Evolutionary conservation across 2,888 invertebrate species (phyloP).

Genomic region (Diarsia dahlii): DNA sequence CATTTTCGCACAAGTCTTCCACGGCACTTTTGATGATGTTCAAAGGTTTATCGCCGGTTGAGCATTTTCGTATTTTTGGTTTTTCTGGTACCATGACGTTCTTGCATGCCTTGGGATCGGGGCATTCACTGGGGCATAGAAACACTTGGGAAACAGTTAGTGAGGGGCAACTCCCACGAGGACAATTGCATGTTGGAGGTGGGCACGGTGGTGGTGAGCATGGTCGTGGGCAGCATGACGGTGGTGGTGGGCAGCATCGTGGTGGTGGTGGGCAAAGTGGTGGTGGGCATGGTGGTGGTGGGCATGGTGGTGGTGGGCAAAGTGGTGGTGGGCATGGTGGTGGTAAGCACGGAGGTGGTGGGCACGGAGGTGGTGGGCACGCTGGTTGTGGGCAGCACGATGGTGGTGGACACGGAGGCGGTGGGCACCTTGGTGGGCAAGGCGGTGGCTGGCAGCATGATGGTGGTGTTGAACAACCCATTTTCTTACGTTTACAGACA

Average conservation of each 20-base stretch:
- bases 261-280: neutral
- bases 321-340: neutral
- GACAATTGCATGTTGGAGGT: neutral
- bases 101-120: neutral
- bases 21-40: conserved; percentile 74
- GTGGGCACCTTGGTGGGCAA: neutral
- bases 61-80: neutral
- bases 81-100: neutral
- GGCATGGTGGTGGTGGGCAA: neutral
- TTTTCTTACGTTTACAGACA: neutral
- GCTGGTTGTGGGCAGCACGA: neutral
- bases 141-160: conserved; percentile 1
- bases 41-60: conserved; percentile 62
- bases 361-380: neutral
- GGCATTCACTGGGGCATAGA: conserved; percentile 42
- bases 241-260: neutral
- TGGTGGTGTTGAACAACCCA: neutral
- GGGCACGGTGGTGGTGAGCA: neutral
- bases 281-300: neutral
- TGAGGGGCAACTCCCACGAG: neutral
- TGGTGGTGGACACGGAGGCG: neutral
- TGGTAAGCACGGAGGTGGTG: neutral
- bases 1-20: conserved; percentile 74
- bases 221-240: neutral
- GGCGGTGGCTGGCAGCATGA: neutral